phyloP scores from a whole-genome alignment of 1,140 invertebrate species.

The Araneus ventricosus region DNA sequence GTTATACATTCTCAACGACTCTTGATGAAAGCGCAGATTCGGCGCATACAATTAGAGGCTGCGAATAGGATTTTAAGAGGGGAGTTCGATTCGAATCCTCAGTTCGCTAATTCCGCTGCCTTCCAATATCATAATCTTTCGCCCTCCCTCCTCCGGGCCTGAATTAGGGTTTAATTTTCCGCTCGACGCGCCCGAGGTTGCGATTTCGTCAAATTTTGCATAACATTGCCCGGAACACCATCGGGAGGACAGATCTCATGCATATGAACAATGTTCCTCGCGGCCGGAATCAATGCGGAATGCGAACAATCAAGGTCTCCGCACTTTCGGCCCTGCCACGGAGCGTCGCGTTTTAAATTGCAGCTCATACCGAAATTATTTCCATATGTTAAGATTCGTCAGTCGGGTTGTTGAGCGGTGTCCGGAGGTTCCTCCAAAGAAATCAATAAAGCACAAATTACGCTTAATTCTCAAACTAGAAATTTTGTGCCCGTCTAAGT shows the following conservation, averaged over 20 bases:
- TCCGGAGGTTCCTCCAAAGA: too few relatives aligned
- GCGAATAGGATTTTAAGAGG: slow-evolving; percentile 2
- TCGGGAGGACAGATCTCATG: background rate
- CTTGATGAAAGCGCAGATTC: background rate
- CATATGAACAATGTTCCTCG: slow-evolving; percentile 23
- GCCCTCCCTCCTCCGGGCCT: background rate
- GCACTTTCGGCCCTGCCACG: too few relatives aligned
- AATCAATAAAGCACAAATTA: too few relatives aligned
- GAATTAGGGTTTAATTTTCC: slow-evolving; percentile 48
- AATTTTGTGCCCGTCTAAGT: too few relatives aligned
- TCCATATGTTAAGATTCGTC: background rate
- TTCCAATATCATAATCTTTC: slow-evolving; percentile 29
- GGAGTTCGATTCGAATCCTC: background rate
- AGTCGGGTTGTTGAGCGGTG: too few relatives aligned
- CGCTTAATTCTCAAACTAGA: too few relatives aligned
- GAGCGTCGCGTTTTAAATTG: background rate
- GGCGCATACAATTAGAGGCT: background rate
- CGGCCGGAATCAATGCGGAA: background rate
- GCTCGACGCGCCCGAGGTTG: background rate
- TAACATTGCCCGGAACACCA: background rate
- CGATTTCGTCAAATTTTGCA: slow-evolving; percentile 21
- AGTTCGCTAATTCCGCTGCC: background rate
- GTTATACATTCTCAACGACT: too few relatives aligned
- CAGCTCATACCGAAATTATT: background rate
- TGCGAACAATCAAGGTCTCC: background rate